phyloP scores from a whole-genome alignment of 2,888 invertebrate genomes.

The Cheilosia impressa region DNA sequence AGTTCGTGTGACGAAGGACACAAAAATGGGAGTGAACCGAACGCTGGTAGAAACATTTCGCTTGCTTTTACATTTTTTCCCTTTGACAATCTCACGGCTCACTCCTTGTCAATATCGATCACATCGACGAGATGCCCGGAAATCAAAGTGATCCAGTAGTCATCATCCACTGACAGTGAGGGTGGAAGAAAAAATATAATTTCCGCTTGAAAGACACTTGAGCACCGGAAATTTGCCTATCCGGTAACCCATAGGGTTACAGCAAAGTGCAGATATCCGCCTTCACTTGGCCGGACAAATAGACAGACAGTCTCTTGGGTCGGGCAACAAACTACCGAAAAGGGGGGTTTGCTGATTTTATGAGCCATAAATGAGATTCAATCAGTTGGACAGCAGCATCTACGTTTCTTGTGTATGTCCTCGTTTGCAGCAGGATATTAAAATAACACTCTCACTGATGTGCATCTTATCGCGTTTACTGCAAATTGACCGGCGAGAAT shows the following conservation, averaged over 20 bases:
- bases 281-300: slow-evolving; percentile 44
- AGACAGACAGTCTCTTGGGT: slow-evolving; percentile 20
- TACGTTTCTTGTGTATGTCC: not conserved
- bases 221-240: slow-evolving; percentile 71
- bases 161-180: not conserved
- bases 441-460: slow-evolving; percentile 53
- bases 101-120: slow-evolving; percentile 2
- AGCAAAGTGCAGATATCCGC: slow-evolving; percentile 67
- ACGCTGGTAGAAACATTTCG: too few relatives aligned
- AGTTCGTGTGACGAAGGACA: slow-evolving; percentile 25
- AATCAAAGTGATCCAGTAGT: slow-evolving; percentile 19
- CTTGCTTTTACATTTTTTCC: not conserved
- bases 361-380: slow-evolving; percentile 48
- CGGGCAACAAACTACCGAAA: not conserved
- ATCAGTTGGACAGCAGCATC: slow-evolving; percentile 18
- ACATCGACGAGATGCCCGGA: slow-evolving; percentile 29
- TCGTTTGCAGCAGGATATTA: slow-evolving; percentile 51
- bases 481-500: slow-evolving; percentile 20
- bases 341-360: slow-evolving; percentile 44
- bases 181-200: slow-evolving; percentile 42
- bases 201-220: slow-evolving; percentile 68
- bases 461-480: slow-evolving; percentile 27
- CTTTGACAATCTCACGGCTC: slow-evolving; percentile 6
- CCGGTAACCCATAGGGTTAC: slow-evolving; percentile 63
- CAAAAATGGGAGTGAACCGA: too few relatives aligned